phyloP scores from a whole-genome alignment of 37 sponge, comb jelly and placozoan genomes.

The Agelas oroides region DNA sequence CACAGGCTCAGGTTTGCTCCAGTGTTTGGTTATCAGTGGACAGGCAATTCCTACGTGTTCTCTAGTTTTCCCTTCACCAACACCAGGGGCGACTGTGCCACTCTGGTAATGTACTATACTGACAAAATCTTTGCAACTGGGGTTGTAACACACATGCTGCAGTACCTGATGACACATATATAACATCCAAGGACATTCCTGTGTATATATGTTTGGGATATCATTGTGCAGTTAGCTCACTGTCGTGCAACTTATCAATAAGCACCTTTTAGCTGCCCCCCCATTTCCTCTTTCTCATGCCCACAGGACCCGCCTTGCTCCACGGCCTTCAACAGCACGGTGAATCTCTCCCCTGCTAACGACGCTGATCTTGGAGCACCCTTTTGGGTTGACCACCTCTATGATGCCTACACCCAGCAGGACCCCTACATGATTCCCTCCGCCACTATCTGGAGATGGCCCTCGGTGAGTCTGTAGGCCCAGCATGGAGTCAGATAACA shows the following conservation, averaged over 20 bases:
- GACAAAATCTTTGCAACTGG: too few relatives aligned
- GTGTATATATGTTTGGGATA: neutral
- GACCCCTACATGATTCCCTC: slow-evolving; percentile 6
- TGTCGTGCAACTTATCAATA: too few relatives aligned
- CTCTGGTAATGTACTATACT: too few relatives aligned
- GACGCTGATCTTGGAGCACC: neutral
- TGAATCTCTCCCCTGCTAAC: neutral
- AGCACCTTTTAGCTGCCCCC: too few relatives aligned
- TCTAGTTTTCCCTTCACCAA: slow-evolving; percentile 4
- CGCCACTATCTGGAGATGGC: slow-evolving; percentile 3
- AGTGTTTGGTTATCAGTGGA: slow-evolving; percentile 48
- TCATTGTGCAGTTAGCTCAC: too few relatives aligned
- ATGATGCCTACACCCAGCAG: slow-evolving; percentile 4
- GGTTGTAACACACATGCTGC: too few relatives aligned
- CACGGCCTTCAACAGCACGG: slow-evolving; percentile 26
- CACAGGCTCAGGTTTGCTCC: slow-evolving; percentile 29
- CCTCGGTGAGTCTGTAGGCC: neutral
- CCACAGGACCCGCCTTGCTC: slow-evolving; percentile 18
- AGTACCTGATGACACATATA: too few relatives aligned
- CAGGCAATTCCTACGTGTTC: neutral
- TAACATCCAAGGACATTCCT: too few relatives aligned
- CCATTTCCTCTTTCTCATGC: too few relatives aligned
- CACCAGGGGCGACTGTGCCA: slow-evolving; percentile 14
- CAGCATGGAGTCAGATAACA: neutral
- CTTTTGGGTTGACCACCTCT: slow-evolving; percentile 33